Conservation (phyloP, 2,888 invertebrate species). For the Syrphus vitripennis region DNA sequence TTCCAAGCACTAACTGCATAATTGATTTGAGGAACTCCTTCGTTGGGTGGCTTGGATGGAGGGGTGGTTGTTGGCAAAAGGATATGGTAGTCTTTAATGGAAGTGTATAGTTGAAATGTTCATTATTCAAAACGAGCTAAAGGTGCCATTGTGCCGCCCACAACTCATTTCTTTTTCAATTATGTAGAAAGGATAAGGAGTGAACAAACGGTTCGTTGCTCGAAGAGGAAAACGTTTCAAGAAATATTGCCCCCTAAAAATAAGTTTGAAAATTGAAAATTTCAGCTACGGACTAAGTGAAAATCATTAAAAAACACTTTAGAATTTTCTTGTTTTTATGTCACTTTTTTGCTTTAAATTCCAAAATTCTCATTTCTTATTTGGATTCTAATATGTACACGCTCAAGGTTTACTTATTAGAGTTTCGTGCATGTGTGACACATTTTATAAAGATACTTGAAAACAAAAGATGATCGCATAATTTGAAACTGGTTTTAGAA, state of each 20-base stretch:
- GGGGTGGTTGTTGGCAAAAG: neutral
- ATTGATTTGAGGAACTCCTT: conserved; percentile 21
- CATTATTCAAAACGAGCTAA: conserved; percentile 57
- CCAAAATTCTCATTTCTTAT: no score
- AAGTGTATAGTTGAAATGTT: conserved; percentile 49
- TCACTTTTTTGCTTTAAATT: no score
- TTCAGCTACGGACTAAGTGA: neutral
- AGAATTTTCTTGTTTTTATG: no score
- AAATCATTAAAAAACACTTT: no score
- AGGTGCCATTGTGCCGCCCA: conserved; percentile 57
- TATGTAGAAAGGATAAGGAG: conserved; percentile 51
- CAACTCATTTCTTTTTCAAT: conserved; percentile 56
- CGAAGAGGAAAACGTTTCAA: conserved; percentile 1
- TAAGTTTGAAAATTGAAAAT: neutral
- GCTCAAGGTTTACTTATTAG: no score
- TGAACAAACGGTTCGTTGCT: conserved; percentile 53
- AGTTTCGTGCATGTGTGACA: no score
- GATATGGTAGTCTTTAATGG: neutral
- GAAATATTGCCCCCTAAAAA: neutral
- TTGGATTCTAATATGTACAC: no score
- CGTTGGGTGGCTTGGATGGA: neutral
- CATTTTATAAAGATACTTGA: no score
- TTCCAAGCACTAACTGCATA: conserved; percentile 29
- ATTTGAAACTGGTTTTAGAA: no score
- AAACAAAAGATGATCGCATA: no score